Conservation (phyloP, 37 sponge, comb jelly and placozoan species). For the Axinella damicornis region DNA sequence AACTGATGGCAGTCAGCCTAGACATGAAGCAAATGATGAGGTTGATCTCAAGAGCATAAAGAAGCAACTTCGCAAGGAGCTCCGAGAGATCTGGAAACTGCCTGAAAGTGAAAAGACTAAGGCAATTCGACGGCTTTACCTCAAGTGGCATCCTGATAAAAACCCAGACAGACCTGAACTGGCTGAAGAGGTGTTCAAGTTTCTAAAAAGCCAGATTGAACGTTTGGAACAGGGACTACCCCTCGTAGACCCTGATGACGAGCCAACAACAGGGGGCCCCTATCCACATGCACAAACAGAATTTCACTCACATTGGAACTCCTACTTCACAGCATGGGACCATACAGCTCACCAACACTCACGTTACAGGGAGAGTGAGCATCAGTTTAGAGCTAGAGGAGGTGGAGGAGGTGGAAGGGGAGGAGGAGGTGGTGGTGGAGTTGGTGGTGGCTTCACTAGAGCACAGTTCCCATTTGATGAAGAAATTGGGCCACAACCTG, state of each 20-base stretch:
- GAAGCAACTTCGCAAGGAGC: conserved; percentile 1
- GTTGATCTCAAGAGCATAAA: neutral
- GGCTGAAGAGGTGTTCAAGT: conserved; percentile 45
- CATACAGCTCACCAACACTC: neutral
- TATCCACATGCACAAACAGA: no score
- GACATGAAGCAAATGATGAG: neutral
- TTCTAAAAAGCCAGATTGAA: conserved; percentile 14
- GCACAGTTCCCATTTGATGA: no score
- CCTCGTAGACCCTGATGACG: conserved; percentile 16
- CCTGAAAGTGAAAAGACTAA: conserved; percentile 28
- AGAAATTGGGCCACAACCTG: conserved; percentile 1
- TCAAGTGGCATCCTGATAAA: conserved; percentile 70
- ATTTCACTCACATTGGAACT: neutral
- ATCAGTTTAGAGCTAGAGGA: neutral
- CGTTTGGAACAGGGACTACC: conserved; percentile 22
- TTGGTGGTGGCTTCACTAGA: no score
- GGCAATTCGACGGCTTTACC: conserved; percentile 49
- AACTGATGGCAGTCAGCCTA: neutral
- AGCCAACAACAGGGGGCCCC: no score
- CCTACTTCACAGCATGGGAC: neutral
- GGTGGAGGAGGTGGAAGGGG: neutral
- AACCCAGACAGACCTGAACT: conserved; percentile 6
- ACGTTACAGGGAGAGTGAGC: neutral
- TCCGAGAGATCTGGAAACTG: conserved; percentile 47
- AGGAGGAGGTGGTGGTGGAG: no score